Base-by-base conservation (phyloP, 37 sponge, comb jelly and placozoan species). In the Ephydatia muelleri region DNA sequence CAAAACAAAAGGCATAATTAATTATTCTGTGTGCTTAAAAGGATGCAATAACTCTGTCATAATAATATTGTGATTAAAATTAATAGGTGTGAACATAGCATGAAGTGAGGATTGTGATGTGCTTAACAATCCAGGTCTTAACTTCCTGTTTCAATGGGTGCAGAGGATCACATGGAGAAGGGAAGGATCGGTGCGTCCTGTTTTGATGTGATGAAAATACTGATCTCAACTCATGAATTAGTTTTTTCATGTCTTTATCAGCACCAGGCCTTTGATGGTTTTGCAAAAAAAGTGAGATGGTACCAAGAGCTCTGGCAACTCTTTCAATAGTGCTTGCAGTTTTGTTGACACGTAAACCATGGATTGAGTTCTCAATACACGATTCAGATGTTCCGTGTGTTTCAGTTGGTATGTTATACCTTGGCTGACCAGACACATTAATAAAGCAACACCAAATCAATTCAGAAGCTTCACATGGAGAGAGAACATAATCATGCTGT, bases 21-120 rank as follows among this genome's bases (percentile, higher is more conserved):
- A 33, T 78, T 78, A n/a, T n/a, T 78, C 29, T 66, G 47, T 43
- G 47, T 43, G 47, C 47, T 43, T 66, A 65, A 65, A 80, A 43
- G 4, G 47, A 43, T 43, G 47, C 47, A 4, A 57, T 68, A 80
- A 80, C 38, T 80, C 66, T 38, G 49, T 64, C 66, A 80, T 64
- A n/a, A n/a, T n/a, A n/a, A n/a, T n/a, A n/a, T n/a, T n/a, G n/a
- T n/a, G n/a, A n/a, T n/a, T n/a, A n/a, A n/a, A n/a, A n/a, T n/a
- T n/a, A n/a, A n/a, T n/a, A n/a, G n/a, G n/a, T n/a, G n/a, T n/a
- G n/a, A n/a, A n/a, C n/a, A n/a, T n/a, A n/a, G n/a, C n/a, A n/a
- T n/a, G n/a, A n/a, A n/a, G n/a, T 80, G 80, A 80, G 64, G 36
- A 80, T 80, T 66, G 68, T 66, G 80, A 82, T 82, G 49, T 71